phyloP scores from a whole-genome alignment of 2,113 vertebrate species.

The Calypte anna region DNA sequence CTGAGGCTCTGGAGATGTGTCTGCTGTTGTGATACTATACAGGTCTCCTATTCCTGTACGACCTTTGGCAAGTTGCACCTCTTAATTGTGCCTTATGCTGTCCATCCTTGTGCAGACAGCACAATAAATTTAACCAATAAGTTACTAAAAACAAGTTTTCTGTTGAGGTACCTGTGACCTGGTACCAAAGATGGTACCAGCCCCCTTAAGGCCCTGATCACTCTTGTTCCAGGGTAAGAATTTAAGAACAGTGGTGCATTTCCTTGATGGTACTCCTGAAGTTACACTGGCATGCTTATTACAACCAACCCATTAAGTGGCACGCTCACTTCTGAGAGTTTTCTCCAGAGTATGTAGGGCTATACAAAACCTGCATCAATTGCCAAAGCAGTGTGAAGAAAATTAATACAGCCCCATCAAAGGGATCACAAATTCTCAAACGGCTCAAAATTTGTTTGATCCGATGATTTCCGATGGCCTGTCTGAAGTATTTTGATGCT shows the following conservation, averaged over 20 bases:
- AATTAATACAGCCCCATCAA: background rate
- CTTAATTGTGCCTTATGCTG: background rate
- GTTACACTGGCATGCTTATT: background rate
- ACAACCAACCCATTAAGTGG: background rate
- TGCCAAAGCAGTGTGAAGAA: background rate
- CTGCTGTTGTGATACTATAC: background rate
- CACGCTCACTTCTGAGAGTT: background rate
- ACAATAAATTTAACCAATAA: background rate
- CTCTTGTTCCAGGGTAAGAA: background rate
- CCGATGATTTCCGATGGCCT: background rate
- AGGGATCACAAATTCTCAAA: background rate
- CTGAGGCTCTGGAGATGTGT: accelerated
- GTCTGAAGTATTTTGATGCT: background rate
- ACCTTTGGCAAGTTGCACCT: background rate
- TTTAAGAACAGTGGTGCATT: background rate
- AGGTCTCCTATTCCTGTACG: background rate
- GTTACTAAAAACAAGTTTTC: background rate
- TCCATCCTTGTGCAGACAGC: background rate
- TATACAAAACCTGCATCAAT: background rate
- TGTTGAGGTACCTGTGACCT: background rate
- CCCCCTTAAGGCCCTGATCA: background rate
- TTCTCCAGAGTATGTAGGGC: background rate
- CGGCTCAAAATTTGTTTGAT: background rate
- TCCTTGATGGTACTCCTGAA: background rate
- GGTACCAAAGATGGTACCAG: background rate